Base-by-base conservation (phyloP, 2,888 invertebrate species). In the Cheilosia variabilis region DNA sequence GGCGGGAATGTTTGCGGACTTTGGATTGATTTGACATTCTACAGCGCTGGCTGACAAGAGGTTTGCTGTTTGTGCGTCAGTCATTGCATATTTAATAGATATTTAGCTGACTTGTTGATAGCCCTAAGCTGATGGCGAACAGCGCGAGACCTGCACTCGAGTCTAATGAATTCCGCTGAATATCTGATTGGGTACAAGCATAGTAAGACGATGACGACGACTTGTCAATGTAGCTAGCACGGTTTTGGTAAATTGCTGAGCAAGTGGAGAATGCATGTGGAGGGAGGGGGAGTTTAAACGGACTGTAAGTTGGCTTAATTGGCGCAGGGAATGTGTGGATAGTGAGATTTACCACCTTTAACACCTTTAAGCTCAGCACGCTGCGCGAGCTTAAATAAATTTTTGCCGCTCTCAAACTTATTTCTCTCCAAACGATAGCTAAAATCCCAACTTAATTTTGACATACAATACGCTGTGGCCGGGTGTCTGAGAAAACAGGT, bases 21-120 rank as follows among this genome's bases (percentile, higher is more conserved):
- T 73, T 4, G 34, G 58, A 72, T 78, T 78, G 83, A 75, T 79
- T 79, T 84, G 69, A 79, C 68, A 84, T 69, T 69, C 13, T 24
- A 24, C 43, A 52, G 66, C 41, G 66, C 34, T 27, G 24, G 50
- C 43, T 73, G 78, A 78, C 78, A 73, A 55, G 73, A 60, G 62
- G 50, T 71, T 62, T 71, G n/a, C 52, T 58, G 43, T 10, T 43
- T 55, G 34, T 37, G 57, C 45, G 82, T 71, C 69, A 60, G 63
- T 72, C 58, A 71, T 45, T 78, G 78, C 55, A 83, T 78, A 55
- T 71, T 78, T 72, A 72, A 83, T 55, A 66, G 73, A 73, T 65
- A 45, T 65, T 37, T 60, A 58, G 75, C 31, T 62, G 83, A 69
- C 72, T 72, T 76, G 72, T 66, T 73, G 66, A 66, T 82, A 53